Evolutionary conservation across 2,888 invertebrate species (phyloP), one percentile per base, ranked within the genome.

Genomic region (Acheta domesticus): DNA sequence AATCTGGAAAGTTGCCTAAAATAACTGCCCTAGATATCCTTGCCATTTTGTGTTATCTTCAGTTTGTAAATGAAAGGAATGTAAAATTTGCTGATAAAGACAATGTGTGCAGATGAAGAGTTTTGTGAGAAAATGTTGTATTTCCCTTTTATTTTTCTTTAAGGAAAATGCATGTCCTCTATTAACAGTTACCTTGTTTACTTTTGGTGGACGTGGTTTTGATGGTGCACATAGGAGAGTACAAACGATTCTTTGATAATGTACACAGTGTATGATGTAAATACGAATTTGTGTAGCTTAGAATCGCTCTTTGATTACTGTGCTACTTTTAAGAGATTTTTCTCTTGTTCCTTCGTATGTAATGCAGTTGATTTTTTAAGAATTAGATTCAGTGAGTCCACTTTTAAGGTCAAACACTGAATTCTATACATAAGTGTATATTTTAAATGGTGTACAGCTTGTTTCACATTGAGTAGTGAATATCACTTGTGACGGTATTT

Each of bases 181-280:
- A 62, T 62, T 62, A n/a, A n/a, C n/a, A 62, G 62, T 62, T 62
- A 62, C 62, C 62, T n/a, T 12, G 36, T 62, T 62, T 62, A 62
- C n/a, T 19, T 62, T 62, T 62, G 14, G 62, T 62, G 62, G 62
- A 62, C 14, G 8, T 62, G 62, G n/a, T 62, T 19, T 62, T 62
- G 78, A 79, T 81, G 80, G 80, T 82, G 82, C 82, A 82, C 82
- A 80, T 82, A 80, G 82, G 80, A 82, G 82, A 80, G 80, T 80
- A 82, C 80, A 80, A 82, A 79, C 78, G 80, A 77, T 36, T 49
- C 77, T 80, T 82, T 80, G 81, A 80, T 80, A 80, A 87, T 89
- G 81, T 89, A 74, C 62, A 62, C 62, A 62, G 62, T n/a, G n/a
- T 62, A 62, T 62, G 62, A 62, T 80, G 79, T 80, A 80, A 23